Percentiles rank a stretch among this genome's conserved stretches.
These are phyloP conservation scores for Sphaerodactylus townsendi DNA, from an alignment of 2,113 vertebrate genomes.

Conservation along the genomic window DNA sequence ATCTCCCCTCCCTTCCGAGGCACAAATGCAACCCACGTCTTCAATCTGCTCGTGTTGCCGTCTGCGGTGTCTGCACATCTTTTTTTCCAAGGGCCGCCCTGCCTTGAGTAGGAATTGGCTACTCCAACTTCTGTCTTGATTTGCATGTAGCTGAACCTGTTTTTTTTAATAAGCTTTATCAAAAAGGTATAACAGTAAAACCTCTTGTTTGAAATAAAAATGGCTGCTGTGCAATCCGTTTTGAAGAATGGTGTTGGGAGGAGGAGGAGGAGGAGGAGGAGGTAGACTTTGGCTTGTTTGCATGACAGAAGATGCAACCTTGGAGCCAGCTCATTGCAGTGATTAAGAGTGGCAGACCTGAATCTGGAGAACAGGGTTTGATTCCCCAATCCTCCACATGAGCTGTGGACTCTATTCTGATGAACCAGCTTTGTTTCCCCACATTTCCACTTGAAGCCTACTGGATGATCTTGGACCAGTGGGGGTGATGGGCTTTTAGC, in stretches of 20 bases:
- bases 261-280: constrained; percentile 18
- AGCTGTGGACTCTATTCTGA: no score
- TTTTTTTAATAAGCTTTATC: constrained; percentile 34
- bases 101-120: constrained; percentile 33
- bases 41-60: background rate
- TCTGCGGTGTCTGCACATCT: background rate
- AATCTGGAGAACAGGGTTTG: no score
- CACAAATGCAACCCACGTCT: background rate
- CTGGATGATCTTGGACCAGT: no score
- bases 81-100: constrained; percentile 15
- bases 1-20: background rate
- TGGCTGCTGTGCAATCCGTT: constrained; percentile 37
- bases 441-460: no score
- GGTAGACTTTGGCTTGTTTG: no score
- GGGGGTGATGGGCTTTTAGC: no score
- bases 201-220: constrained; percentile 57
- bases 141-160: constrained; percentile 62
- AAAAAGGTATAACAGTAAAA: constrained; percentile 46
- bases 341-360: no score
- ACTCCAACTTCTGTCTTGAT: constrained; percentile 46
- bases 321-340: no score
- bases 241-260: constrained; percentile 48
- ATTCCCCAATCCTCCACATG: no score
- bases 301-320: no score
- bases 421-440: no score